Base-by-base conservation (phyloP, 2,797 vertebrate genomes). In the Scolopax rusticola region DNA sequence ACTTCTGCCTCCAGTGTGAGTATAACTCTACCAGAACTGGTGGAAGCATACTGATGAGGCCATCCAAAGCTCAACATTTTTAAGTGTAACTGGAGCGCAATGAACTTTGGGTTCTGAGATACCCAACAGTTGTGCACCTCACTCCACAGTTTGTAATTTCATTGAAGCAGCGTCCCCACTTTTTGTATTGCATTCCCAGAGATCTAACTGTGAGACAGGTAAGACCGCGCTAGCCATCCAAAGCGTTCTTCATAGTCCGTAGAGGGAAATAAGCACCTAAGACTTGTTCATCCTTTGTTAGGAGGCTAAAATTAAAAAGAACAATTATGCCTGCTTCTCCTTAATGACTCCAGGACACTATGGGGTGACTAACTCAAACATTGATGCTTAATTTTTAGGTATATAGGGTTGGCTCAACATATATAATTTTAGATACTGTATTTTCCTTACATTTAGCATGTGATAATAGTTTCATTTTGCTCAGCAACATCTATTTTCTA, bases 41-140 rank as follows among this genome's bases (percentile, higher is more conserved):
- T 51, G 10, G 25, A 79, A 40, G 3, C 18, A n/a, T 36, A 9
- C 7, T 60, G n/a, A 38, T 24, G 15, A 75, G 8, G 16, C 7
- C 20, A 15, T 7, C 9, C 38, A 25, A 67, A 84, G 12, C 40
- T 54, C 4, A 0, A 43, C 36, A 53, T 18, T 45, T 79, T 7
- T 8, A 20, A 5, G 5, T 19, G 13, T 32, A 30, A 18, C 27
- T 61, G 45, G 14, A 64, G 11, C 9, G 41, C 9, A 43, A 11
- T 12, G 10, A 71, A 75, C 36, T 25, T 88, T 8, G 51, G n/a
- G 16, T 15, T 86, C 56, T 21, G 36, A 69, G n/a, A 32, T 20
- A 53, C 13, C 9, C 23, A 38, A 28, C 0, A 1, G 15, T n/a
- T 78, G n/a, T 47, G 25, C 1, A 4, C 5, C 10, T 59, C 25